Evolutionary conservation across 2,113 vertebrate species (phyloP).

Genomic region (Oreocharis arfaki): DNA sequence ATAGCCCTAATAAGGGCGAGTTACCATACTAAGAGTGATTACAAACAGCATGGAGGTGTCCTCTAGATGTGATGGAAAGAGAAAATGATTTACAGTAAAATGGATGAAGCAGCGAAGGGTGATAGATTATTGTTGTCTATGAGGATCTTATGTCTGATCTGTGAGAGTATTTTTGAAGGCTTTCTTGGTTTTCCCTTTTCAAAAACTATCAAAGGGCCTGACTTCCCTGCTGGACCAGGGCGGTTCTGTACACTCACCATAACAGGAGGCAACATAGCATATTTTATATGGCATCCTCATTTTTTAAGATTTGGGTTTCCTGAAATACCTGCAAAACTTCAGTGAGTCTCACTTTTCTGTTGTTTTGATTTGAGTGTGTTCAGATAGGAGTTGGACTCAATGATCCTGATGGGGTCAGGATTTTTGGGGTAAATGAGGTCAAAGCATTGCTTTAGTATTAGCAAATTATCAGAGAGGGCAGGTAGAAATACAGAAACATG

Average conservation of each 20-base stretch:
- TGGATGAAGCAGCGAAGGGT: background rate
- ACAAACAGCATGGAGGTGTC: background rate
- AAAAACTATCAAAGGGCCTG: background rate
- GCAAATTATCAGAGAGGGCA: background rate
- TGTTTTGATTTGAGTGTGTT: background rate
- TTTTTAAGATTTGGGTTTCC: background rate
- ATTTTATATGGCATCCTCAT: background rate
- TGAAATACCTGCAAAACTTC: background rate
- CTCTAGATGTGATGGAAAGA: background rate
- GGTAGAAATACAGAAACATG: background rate
- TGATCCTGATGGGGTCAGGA: background rate
- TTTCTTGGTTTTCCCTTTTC: background rate
- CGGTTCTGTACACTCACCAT: fast-evolving
- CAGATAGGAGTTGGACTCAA: background rate
- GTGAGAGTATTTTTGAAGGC: background rate
- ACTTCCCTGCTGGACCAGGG: background rate
- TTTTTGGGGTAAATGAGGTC: background rate
- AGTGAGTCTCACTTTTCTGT: background rate
- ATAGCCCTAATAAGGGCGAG: background rate
- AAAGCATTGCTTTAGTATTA: background rate
- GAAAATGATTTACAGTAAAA: background rate
- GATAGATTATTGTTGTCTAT: background rate
- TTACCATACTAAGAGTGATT: background rate
- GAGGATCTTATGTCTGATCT: background rate
- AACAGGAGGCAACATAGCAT: background rate